A percentile compares a stretch with the other conserved stretches of the same genome.
These are phyloP conservation scores for Ochropacha duplaris DNA, from an alignment of 2,888 invertebrate species.

Conservation along the genomic window DNA sequence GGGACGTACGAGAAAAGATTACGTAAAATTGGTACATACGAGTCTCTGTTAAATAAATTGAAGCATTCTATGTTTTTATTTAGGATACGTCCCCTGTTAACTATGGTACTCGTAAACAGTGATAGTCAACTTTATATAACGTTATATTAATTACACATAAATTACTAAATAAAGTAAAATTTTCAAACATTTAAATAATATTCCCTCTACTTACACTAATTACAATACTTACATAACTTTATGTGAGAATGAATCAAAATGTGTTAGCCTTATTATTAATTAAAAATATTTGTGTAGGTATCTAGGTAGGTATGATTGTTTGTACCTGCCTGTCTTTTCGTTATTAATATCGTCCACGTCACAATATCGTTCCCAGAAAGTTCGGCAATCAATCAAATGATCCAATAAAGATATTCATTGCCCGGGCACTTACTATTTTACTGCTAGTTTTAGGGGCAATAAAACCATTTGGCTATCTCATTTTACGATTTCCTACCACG, in stretches of 20 bases:
- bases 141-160: too few relatives aligned
- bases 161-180: too few relatives aligned
- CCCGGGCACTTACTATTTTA: conserved; percentile 65
- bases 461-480: conserved; percentile 74
- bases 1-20: neutral
- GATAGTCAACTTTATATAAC: too few relatives aligned
- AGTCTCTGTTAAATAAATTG: neutral
- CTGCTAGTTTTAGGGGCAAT: conserved; percentile 71
- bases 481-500: conserved; percentile 67
- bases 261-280: too few relatives aligned
- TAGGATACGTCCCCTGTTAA: neutral
- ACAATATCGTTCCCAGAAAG: conserved; percentile 33
- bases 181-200: too few relatives aligned
- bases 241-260: too few relatives aligned
- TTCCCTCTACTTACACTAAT: too few relatives aligned
- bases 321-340: neutral
- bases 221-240: too few relatives aligned
- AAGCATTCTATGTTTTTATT: neutral
- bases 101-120: too few relatives aligned
- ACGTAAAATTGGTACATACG: neutral
- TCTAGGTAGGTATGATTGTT: too few relatives aligned
- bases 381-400: conserved; percentile 72
- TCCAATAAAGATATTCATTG: conserved; percentile 74
- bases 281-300: too few relatives aligned
- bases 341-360: conserved; percentile 3